These are phyloP conservation scores for Agrilus mali DNA, from an alignment of 2,888 invertebrate genomes.

Conservation along the genomic window DNA sequence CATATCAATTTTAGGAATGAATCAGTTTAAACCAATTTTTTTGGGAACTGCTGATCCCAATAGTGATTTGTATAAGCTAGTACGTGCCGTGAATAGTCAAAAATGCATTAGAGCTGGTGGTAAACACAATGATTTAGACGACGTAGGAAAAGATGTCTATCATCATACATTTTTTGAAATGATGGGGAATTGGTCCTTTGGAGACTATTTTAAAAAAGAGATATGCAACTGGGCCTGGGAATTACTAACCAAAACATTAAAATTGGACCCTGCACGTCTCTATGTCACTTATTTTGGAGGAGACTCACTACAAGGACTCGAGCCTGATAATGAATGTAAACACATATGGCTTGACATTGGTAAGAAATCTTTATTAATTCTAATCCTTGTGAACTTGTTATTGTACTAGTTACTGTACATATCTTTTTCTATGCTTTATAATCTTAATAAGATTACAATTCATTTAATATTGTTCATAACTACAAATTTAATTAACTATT, in stretches of 20 bases:
- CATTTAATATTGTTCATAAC: no score
- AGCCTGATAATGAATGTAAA: slow-evolving; percentile 87
- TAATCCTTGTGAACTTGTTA: no score
- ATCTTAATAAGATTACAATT: no score
- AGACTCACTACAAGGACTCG: slow-evolving; percentile 63
- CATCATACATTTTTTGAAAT: slow-evolving; percentile 99
- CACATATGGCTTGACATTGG: slow-evolving; percentile 24
- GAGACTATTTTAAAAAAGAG: slow-evolving; percentile 99
- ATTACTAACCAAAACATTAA: slow-evolving; percentile 68
- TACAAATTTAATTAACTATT: no score
- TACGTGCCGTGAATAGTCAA: slow-evolving; percentile 87
- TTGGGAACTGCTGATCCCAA: slow-evolving; percentile 92
- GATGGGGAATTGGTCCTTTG: slow-evolving; percentile 99
- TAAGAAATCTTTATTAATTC: neutral
- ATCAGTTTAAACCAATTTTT: slow-evolving; percentile 98
- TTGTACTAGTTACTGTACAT: no score
- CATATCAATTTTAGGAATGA: slow-evolving; percentile 50
- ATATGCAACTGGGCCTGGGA: slow-evolving; percentile 98
- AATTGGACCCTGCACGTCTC: slow-evolving; percentile 72
- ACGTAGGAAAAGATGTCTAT: slow-evolving; percentile 99
- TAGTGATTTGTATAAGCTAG: slow-evolving; percentile 85
- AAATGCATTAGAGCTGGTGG: slow-evolving; percentile 99
- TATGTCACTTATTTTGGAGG: slow-evolving; percentile 99
- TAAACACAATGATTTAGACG: slow-evolving; percentile 98
- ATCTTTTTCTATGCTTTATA: no score